Evolutionary conservation across 2,888 invertebrate genomes (phyloP).

Genomic region (Diarsia dahlii): DNA sequence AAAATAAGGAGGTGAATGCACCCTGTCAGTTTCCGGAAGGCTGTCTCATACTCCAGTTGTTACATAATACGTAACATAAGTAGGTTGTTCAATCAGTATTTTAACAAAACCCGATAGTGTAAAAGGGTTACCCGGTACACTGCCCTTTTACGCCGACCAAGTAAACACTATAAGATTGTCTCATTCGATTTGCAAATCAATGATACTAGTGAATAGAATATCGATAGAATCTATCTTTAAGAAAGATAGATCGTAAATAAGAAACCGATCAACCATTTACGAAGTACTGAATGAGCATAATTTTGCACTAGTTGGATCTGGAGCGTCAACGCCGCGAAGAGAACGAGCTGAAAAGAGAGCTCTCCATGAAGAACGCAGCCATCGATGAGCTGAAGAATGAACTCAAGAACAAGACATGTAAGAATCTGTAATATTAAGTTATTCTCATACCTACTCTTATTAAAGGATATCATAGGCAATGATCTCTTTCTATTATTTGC

Average conservation of each 20-base stretch:
- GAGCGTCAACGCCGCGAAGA: conserved; percentile 95
- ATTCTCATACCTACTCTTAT: not conserved
- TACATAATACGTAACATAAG: too few species aligned
- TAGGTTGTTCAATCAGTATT: not conserved
- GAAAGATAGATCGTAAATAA: too few species aligned
- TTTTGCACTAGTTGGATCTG: conserved; percentile 90
- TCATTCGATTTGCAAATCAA: not conserved
- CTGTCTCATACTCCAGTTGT: too few species aligned
- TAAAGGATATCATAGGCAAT: too few species aligned
- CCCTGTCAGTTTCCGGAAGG: too few species aligned
- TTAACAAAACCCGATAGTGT: not conserved
- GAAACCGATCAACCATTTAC: not conserved
- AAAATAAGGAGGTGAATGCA: too few species aligned
- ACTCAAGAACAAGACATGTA: conserved; percentile 94
- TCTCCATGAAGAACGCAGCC: conserved; percentile 93
- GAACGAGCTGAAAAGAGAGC: conserved; percentile 94
- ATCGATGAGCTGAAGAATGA: conserved; percentile 96
- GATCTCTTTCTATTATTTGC: too few species aligned
- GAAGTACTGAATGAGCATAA: not conserved
- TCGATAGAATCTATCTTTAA: too few species aligned
- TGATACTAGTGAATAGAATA: not conserved
- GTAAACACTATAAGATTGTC: not conserved
- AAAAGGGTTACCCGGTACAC: too few species aligned
- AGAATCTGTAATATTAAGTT: conserved; percentile 55
- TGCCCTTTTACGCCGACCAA: not conserved